Base-by-base conservation (phyloP, 2,888 invertebrate species). In the Pyrrhosoma nymphula region DNA sequence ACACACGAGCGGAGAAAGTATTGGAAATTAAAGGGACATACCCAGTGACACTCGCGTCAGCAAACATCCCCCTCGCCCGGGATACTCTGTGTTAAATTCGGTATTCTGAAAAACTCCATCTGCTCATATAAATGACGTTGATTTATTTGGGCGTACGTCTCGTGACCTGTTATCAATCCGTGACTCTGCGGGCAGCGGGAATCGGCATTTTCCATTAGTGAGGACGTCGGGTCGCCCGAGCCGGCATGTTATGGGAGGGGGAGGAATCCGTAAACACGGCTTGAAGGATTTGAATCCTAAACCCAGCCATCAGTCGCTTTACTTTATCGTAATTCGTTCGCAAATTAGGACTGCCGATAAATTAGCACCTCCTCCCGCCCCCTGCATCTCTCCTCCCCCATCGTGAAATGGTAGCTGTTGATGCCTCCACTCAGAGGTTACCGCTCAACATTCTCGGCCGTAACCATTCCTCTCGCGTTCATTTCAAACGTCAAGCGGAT, bases 131-230 rank as follows among this genome's bases (percentile, higher is more conserved):
- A 63, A 75, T 93, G 93, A 69, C 63, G 47, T 69, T 63, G 47
- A 93, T 93, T 93, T 69, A 93, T 93, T 93, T 69, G 93, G 63
- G 93, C 47, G 23, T 47, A 93, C 63, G 82, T 35, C 35, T 82
- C 82, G 30, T 82, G 82, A 82, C 82, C 82, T 18, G 82, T 82
- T 82, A 82, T 82, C 82, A 47, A 63, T 69, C 69, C 93, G 63
- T 93, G 69, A 93, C 75, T 69, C 56, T 26, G 60, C 60, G 60
- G 60, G 60, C 47, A 14, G 26, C 69, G 39, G 39, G 47, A 63
- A 63, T 93, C 93, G 93, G 69, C 93, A 75, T 93, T 93, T 82
- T 93, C 93, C 93, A 93, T 93, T 93, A 47, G 93, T 69, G 26
- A 82, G 35, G 12, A 35, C 82, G 82, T 35, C 16, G 82, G 69